phyloP scores from a whole-genome alignment of 2,888 invertebrate species.

The Erebia aethiops region DNA sequence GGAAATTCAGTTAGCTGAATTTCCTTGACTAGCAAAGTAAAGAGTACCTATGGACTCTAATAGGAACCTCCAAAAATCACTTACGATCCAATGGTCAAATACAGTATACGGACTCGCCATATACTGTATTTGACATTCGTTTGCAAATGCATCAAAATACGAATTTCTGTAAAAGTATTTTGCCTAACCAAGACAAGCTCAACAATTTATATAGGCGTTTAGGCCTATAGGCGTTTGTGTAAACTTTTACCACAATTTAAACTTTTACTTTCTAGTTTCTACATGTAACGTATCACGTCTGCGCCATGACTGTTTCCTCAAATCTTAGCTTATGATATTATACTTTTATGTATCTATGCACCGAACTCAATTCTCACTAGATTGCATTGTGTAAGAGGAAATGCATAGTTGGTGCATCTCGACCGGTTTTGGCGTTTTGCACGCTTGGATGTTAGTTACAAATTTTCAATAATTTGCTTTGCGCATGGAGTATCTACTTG shows the following conservation, averaged over 20 bases:
- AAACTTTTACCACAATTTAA: not conserved
- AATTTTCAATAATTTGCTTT: slow-evolving; percentile 16
- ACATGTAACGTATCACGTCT: not conserved
- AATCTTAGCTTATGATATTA: slow-evolving; percentile 25
- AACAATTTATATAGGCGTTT: too few species aligned
- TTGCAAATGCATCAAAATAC: too few species aligned
- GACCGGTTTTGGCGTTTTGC: slow-evolving; percentile 43
- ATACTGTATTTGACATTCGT: too few species aligned
- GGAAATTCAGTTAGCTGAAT: too few species aligned
- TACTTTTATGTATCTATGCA: slow-evolving; percentile 24
- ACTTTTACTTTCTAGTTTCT: not conserved
- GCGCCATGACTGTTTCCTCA: slow-evolving; percentile 20
- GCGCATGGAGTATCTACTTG: too few species aligned
- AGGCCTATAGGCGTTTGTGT: too few species aligned
- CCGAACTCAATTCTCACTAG: slow-evolving; percentile 36
- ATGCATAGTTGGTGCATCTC: slow-evolving; percentile 41
- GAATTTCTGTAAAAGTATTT: not conserved
- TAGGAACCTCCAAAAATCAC: too few species aligned
- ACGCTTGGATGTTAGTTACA: slow-evolving; percentile 28
- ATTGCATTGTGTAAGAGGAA: slow-evolving; percentile 43
- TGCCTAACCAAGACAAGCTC: too few species aligned
- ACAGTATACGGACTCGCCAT: too few species aligned
- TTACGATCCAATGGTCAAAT: too few species aligned
- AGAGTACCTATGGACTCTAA: too few species aligned
- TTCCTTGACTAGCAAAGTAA: too few species aligned